Conservation (phyloP, 35 echinoderm and acorn worm species). For the Anneissia japonica region DNA sequence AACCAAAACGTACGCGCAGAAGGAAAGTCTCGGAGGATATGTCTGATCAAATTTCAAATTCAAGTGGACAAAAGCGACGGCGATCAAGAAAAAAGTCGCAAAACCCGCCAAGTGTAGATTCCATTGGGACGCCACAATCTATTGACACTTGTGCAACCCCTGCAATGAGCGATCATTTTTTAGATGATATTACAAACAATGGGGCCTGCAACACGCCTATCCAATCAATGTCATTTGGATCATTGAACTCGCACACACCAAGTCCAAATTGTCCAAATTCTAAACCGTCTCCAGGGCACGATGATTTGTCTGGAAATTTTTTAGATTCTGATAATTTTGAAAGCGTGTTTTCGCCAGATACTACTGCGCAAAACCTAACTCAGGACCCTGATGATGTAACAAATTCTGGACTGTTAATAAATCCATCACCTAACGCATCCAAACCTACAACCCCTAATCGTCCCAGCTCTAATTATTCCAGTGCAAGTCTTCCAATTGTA, state of each 20-base stretch:
- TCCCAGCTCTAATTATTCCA: background rate
- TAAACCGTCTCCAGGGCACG: background rate
- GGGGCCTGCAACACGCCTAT: background rate
- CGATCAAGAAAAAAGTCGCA: slow-evolving; percentile 44
- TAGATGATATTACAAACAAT: background rate
- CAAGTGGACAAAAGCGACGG: slow-evolving; percentile 17
- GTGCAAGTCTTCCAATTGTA: background rate
- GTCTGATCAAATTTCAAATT: slow-evolving; percentile 14
- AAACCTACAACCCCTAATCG: background rate
- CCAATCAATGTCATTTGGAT: background rate
- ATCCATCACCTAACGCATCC: background rate
- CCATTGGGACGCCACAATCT: slow-evolving; percentile 43
- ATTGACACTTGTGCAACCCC: slow-evolving; percentile 50
- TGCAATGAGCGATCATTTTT: slow-evolving; percentile 40
- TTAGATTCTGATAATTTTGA: slow-evolving; percentile 67
- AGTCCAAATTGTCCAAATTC: background rate
- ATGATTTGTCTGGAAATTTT: background rate
- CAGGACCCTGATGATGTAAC: background rate
- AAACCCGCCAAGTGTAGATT: slow-evolving; percentile 67
- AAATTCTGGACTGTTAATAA: background rate
- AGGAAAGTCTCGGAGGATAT: slow-evolving; percentile 61
- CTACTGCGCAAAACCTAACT: slow-evolving; percentile 27
- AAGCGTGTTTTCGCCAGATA: slow-evolving; percentile 89
- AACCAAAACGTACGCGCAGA: slow-evolving; percentile 43
- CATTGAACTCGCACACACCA: background rate